Conservation (phyloP, 2,797 vertebrate genomes). For the Acanthiza pusilla region DNA sequence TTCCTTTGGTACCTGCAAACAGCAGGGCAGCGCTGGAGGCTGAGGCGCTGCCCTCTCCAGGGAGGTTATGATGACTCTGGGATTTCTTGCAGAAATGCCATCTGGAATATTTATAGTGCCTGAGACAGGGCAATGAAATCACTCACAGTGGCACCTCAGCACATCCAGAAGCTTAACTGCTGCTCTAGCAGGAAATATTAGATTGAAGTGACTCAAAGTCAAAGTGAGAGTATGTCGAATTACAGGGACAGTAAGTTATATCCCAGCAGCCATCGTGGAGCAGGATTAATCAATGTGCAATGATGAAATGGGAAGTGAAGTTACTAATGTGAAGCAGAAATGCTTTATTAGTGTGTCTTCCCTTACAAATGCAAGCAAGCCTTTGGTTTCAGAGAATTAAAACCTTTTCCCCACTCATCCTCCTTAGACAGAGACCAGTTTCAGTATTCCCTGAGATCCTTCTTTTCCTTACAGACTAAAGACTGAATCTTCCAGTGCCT, state of each 20-base stretch:
- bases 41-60: neutral
- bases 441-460: neutral
- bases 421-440: accelerated
- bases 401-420: accelerated
- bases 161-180: neutral
- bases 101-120: constrained; percentile 25
- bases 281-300: accelerated
- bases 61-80: constrained; percentile 42
- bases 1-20: neutral
- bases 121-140: neutral
- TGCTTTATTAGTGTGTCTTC: too few relatives aligned
- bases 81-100: constrained; percentile 31
- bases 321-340: accelerated
- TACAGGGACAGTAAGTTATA: neutral
- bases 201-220: neutral
- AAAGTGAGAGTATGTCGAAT: neutral
- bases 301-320: neutral
- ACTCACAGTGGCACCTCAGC: neutral
- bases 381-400: neutral
- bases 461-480: neutral
- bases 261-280: accelerated
- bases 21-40: neutral
- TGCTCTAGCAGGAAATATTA: neutral
- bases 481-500: neutral
- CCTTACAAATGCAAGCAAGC: neutral